Evolutionary conservation across 2,888 invertebrate genomes (phyloP), one percentile per base, ranked within the genome.

Genomic region (Balanococcus diminutus): DNA sequence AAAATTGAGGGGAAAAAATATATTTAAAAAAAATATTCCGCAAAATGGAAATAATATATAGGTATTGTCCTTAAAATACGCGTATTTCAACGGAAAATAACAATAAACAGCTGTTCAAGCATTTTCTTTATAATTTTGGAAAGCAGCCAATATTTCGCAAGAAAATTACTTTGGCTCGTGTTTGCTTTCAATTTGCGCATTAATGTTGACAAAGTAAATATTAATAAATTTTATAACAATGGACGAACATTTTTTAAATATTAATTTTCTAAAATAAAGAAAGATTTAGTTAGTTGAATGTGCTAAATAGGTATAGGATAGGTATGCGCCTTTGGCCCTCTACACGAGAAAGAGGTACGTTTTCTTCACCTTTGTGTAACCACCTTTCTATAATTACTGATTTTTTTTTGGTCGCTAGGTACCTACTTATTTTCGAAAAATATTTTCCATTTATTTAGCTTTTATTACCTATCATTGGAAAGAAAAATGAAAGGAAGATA

Each of bases 141-240:
- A 28, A 67, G 28, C 28, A 9, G 1, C 67, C 67, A 67, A 67
- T 67, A 28, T 28, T 25, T 25, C 67, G 3, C 22, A 67, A 67
- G 67, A 28, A 67, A 67, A 67, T 67, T 67, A 16, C 67, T 67
- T 67, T 67, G 28, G 25, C 14, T 56, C 4, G 25, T 67, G 67
- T 67, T 67, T 67, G 67, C 67, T 67, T 67, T 67, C 67, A 67
- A 67, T 67, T 28, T 67, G 67, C 28, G 28, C 28, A 31, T 28
- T 67, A 67, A 67, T 67, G 28, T 67, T 67, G 67, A 67, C 67
- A 67, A 28, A 67, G 14, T 28, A 67, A 67, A 67, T 67, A 31
- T 28, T 19, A 67, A 67, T 67, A 31, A 67, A 31, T 28, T 28
- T 9, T 1, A 28, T 67, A 67, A 67, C 67, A 67, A 28, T 11